Base-by-base conservation (phyloP, 2,888 invertebrate genomes). In the Eledona agricola region DNA sequence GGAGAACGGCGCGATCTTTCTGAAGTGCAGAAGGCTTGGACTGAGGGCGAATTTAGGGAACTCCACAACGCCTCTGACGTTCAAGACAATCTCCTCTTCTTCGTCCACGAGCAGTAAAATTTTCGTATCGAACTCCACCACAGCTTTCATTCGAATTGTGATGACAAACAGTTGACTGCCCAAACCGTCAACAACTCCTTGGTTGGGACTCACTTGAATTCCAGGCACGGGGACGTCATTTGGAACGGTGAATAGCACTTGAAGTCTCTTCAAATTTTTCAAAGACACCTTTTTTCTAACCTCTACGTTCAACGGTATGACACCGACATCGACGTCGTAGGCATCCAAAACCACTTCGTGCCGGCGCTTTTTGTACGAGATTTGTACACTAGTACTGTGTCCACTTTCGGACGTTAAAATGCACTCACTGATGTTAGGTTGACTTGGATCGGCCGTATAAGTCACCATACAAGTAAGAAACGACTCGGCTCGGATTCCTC, bases 401-500 rank as follows among this genome's bases (percentile, higher is more conserved):
- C 72, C 72, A 22, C 71, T 69, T 52, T 76, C 76, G 0, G 73
- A 71, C 2, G 58, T 58, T 16, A 79, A 50, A 2, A 65, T 60
- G 4, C 71, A 61, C 38, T 77, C 76, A 1, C 64, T 63, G 3
- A 55, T 55, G 11, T 64, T 60, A 1, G 63, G 51, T 11, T 57
- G 66, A 0, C 52, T 40, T 0, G 63, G 53, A 46, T 68, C 57
- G 0, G 73, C 68, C n/a, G 43, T 54, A 45, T 66, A 72, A 1
- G 67, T 70, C 29, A 83, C 73, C 46, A 77, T 72, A 59, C 81
- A 80, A 6, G 73, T 71, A 28, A 84, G 71, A 16, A 77, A 74
- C 64, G 77, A 77, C 67, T 80, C 80, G 6, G 81, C 79, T 6
- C 79, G 73, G 45, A 85, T 79, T 1, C 62, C 72, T 13, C 84